These are phyloP conservation scores for Terebella lapidaria DNA, from an alignment of 2,888 invertebrate genomes.

Conservation along the genomic window DNA sequence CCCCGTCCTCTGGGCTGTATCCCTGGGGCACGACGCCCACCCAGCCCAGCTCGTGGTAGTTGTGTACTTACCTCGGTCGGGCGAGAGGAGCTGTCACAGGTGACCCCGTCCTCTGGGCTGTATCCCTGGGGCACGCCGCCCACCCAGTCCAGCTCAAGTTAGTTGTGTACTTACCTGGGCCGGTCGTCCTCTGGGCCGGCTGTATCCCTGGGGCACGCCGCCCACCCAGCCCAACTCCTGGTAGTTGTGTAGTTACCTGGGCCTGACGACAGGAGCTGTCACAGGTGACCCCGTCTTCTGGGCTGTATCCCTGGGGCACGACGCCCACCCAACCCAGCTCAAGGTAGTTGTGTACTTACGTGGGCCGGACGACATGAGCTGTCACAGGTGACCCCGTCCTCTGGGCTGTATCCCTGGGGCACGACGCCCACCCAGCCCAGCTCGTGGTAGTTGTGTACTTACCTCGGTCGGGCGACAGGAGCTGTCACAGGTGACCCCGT, in stretches of 20 bases:
- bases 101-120: not conserved
- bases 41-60: no score
- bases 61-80: no score
- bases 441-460: no score
- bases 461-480: no score
- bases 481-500: not conserved
- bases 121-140: not conserved
- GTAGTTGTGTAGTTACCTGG: no score
- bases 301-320: not conserved
- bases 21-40: not conserved
- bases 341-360: no score
- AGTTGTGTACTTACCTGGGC: no score
- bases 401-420: not conserved
- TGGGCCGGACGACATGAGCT: no score
- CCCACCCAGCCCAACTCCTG: no score
- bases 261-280: no score
- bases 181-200: not conserved
- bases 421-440: not conserved
- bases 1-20: not conserved
- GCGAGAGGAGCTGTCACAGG: not conserved
- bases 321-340: not conserved
- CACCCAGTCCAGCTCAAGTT: no score
- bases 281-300: not conserved
- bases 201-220: not conserved
- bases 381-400: not conserved